These are phyloP conservation scores for Nemurella pictetii DNA, from an alignment of 2,888 invertebrate species.

Conservation along the genomic window DNA sequence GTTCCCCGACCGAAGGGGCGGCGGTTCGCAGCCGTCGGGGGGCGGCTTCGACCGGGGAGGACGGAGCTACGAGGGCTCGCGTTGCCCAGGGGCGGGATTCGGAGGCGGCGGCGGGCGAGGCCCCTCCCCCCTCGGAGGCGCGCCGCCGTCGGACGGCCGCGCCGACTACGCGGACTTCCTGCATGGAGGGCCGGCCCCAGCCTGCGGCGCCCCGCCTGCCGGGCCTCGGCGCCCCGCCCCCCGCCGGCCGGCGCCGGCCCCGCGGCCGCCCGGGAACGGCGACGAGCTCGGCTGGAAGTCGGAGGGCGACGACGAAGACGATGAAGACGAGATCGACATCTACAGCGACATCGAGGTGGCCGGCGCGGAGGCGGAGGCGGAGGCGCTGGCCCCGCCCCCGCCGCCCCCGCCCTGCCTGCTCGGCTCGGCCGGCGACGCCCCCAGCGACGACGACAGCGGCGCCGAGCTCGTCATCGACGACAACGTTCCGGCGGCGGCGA, in stretches of 20 bases:
- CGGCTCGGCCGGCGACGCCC: constrained; percentile 51
- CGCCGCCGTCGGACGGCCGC: constrained; percentile 32
- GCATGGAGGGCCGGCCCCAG: constrained; percentile 35
- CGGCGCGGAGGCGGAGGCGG: constrained; percentile 30
- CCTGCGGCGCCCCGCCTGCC: constrained; percentile 21
- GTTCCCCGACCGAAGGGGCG: constrained; percentile 57
- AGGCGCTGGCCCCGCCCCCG: constrained; percentile 42
- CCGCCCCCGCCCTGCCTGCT: constrained; percentile 44
- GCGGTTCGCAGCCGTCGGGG: constrained; percentile 25
- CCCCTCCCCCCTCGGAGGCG: constrained; percentile 1
- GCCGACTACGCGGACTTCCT: constrained; percentile 41
- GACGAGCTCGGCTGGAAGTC: constrained; percentile 26
- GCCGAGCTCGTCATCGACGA: constrained; percentile 61
- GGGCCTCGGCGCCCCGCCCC: constrained; percentile 35
- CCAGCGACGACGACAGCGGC: constrained; percentile 60
- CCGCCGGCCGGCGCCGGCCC: constrained; percentile 31
- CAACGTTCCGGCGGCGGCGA: constrained; percentile 42
- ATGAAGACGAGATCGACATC: constrained; percentile 59
- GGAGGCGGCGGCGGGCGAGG: constrained; percentile 15
- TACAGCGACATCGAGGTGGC: constrained; percentile 63
- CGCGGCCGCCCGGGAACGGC: constrained; percentile 36
- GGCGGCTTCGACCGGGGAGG: constrained; percentile 32
- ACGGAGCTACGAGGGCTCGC: neutral
- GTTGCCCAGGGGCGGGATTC: constrained; percentile 18
- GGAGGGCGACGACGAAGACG: constrained; percentile 40